Base-by-base conservation (phyloP, 2,113 vertebrate genomes). In the Petrocephalus microphthalmus region DNA sequence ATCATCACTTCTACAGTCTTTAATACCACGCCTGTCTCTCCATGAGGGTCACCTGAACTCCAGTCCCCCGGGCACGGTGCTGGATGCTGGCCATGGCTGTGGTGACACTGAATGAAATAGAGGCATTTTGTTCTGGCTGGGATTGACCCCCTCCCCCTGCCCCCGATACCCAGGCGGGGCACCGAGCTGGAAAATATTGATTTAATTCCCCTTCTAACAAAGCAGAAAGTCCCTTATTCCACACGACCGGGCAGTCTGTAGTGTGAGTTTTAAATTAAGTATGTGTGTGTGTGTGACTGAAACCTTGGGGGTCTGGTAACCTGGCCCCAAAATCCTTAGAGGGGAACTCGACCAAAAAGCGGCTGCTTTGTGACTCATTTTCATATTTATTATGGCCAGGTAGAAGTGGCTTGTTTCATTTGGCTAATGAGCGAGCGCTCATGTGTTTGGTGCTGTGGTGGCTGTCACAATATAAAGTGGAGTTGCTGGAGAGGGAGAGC, bases 151-250 rank as follows among this genome's bases (percentile, higher is more conserved):
- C 45, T 11, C 37, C 13, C 37, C 17, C 33, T 7, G 19, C 10
- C 85, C 19, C 53, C 25, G 84, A 22, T 0, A 49, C 51, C 53
- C 37, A 56, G 25, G 17, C 11, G 2, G 85, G 42, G 19, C 13
- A 64, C 17, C 25, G 33, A 42, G 54, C 54, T 45, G 53, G 53
- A 85, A 57, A 86, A 47, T 60, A 64, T 86, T 64, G 33, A 57
- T 86, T 57, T 64, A 8, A 86, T 86, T 42, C 33, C 29, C 51
- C 29, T 6, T 85, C 13, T 56, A 85, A 85, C 53, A 33, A 85
- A 85, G 71, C 51, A 60, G 85, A 60, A 86, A 86, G 56, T 86
- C n/a, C 56, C 54, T 64, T 45, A 86, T 86, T 86, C 33, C 56
- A 64, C 56, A 86, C 57, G 33, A 54, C 13, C n/a, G 37, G n/a